These are phyloP conservation scores for Heliocidaris tuberculata DNA, from an alignment of 35 echinoderm and acorn worm genomes.

Conservation along the genomic window DNA sequence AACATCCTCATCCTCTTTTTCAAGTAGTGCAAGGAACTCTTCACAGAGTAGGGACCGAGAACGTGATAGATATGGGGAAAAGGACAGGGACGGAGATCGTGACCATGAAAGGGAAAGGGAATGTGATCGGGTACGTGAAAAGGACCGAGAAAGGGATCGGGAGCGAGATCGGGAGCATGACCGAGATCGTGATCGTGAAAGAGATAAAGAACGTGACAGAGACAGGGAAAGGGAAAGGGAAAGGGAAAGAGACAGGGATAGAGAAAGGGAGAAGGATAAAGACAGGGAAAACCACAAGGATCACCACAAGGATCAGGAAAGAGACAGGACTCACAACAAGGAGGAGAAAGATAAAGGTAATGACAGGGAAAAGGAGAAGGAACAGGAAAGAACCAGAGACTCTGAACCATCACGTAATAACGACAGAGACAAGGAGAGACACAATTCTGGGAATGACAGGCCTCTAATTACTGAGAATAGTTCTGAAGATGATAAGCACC, in stretches of 20 bases:
- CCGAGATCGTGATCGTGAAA: background rate
- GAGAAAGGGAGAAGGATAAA: background rate
- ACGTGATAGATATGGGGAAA: constrained; percentile 7
- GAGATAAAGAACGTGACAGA: background rate
- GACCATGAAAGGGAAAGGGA: constrained; percentile 24
- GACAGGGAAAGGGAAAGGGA: background rate
- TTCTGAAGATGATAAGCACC: background rate
- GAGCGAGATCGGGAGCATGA: background rate
- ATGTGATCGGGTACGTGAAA: background rate
- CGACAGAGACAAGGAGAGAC: background rate
- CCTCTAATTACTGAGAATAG: background rate
- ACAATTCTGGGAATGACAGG: constrained; percentile 14
- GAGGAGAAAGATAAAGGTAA: background rate
- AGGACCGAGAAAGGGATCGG: background rate
- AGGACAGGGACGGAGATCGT: background rate
- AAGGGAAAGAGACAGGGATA: background rate
- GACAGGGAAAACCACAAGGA: background rate
- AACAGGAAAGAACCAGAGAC: background rate
- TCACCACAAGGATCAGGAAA: background rate
- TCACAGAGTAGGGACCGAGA: constrained; percentile 7
- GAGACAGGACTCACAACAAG: background rate
- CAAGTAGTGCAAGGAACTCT: constrained; percentile 44
- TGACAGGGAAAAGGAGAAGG: background rate
- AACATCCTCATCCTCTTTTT: constrained; percentile 20
- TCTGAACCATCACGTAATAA: background rate